Conservation (phyloP, 2,797 vertebrate species). For the Sciurus carolinensis region DNA sequence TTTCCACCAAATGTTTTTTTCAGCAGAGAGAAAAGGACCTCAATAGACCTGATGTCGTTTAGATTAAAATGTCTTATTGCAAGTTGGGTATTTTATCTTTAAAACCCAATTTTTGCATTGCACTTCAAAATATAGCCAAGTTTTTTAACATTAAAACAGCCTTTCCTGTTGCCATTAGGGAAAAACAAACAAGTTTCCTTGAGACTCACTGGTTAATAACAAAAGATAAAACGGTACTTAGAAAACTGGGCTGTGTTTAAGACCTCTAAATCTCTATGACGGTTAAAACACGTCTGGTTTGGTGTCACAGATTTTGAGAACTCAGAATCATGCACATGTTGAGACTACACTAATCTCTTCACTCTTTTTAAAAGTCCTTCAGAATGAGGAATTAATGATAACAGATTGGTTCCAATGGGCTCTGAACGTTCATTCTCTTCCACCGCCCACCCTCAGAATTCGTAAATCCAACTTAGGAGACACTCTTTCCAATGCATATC, state of each 20-base stretch:
- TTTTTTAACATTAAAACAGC: background rate
- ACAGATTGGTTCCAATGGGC: background rate
- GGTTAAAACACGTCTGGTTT: background rate
- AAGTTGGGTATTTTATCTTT: background rate
- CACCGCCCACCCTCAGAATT: background rate
- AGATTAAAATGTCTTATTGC: background rate
- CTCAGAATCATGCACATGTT: background rate
- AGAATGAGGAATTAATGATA: background rate
- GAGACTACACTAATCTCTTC: background rate
- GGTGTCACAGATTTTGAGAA: background rate
- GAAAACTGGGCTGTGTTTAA: background rate
- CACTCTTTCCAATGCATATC: background rate
- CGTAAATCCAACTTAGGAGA: background rate
- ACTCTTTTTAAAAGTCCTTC: background rate
- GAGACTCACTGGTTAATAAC: background rate
- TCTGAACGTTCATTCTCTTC: background rate
- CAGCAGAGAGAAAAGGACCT: background rate
- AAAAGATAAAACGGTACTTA: background rate
- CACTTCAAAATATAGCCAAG: background rate
- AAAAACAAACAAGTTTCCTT: constrained; percentile 12
- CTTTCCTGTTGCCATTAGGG: background rate
- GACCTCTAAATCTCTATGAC: background rate
- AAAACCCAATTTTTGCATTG: background rate
- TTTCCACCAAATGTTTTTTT: constrained; percentile 40
- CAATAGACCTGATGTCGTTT: background rate